Evolutionary conservation across 1,140 invertebrate species (phyloP).

Genomic region (Platyura marginata): DNA sequence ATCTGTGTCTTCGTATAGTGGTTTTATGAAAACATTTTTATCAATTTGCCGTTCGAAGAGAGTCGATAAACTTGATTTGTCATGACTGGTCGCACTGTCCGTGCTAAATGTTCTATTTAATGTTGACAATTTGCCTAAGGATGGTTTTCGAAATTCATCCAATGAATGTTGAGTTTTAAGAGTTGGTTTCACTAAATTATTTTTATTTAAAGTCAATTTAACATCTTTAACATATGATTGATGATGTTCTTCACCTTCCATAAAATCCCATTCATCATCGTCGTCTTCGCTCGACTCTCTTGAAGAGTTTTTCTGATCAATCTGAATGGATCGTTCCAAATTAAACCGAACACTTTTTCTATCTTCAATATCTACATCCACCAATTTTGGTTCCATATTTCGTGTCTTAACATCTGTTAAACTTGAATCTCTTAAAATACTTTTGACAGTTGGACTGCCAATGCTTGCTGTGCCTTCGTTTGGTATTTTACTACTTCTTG

Average conservation of each 20-base stretch:
- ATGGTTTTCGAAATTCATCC: background rate
- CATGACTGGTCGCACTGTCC: background rate
- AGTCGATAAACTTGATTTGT: background rate
- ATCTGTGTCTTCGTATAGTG: slow-evolving; percentile 21
- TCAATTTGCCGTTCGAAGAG: background rate
- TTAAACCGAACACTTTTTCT: slow-evolving; percentile 33
- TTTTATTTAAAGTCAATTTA: slow-evolving; percentile 7
- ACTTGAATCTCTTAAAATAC: slow-evolving; percentile 47
- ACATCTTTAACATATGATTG: slow-evolving; percentile 17
- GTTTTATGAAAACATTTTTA: slow-evolving; percentile 6
- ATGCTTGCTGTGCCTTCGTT: too few relatives aligned
- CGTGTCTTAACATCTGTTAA: slow-evolving; percentile 27
- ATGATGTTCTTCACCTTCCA: slow-evolving; percentile 17
- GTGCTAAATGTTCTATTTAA: background rate
- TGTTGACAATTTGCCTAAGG: background rate
- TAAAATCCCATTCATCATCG: slow-evolving; percentile 5
- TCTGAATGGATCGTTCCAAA: background rate
- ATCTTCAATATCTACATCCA: slow-evolving; percentile 36
- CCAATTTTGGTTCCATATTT: slow-evolving; percentile 7
- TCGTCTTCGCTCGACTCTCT: slow-evolving; percentile 6
- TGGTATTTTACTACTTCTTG: too few relatives aligned
- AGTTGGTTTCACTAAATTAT: background rate
- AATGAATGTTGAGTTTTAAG: background rate
- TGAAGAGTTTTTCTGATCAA: background rate
- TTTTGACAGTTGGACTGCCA: slow-evolving; percentile 25